phyloP scores from a whole-genome alignment of 2,113 vertebrate genomes.

The Entomyzon cyanotis region DNA sequence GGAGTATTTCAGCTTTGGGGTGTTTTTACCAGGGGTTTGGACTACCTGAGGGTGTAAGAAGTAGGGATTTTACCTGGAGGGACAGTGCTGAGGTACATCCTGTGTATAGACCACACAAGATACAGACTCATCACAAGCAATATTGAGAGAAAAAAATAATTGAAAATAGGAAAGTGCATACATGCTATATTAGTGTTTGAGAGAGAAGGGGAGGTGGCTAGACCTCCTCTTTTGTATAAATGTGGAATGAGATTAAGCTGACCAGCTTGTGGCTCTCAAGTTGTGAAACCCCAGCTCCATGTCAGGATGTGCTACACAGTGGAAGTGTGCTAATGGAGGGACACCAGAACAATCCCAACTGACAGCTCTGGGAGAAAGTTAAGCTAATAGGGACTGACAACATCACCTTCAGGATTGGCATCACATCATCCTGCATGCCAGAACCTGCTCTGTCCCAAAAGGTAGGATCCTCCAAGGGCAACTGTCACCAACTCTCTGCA shows the following conservation, averaged over 20 bases:
- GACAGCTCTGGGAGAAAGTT: not conserved
- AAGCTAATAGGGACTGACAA: not conserved
- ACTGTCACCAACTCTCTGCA: not conserved
- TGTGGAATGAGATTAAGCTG: not conserved
- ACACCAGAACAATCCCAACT: not conserved
- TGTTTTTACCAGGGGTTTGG: not conserved
- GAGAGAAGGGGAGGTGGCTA: not conserved
- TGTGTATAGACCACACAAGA: not conserved
- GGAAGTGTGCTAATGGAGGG: not conserved
- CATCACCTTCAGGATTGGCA: not conserved
- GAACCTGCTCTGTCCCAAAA: not conserved
- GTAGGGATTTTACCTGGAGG: not conserved
- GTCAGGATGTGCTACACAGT: not conserved
- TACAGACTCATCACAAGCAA: not conserved
- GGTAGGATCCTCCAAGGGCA: not conserved
- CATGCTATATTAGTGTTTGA: not conserved
- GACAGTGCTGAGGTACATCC: not conserved
- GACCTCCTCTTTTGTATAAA: not conserved
- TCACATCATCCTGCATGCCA: not conserved
- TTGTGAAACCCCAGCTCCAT: not conserved
- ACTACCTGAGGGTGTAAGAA: not conserved
- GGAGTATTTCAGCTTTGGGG: not conserved
- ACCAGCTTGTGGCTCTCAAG: not conserved
- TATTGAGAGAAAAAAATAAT: not conserved
- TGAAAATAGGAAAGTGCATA: not conserved